Evolutionary conservation across 2,888 invertebrate species (phyloP), one percentile per base, ranked within the genome.

Genomic region (Epinotia bilunana): DNA sequence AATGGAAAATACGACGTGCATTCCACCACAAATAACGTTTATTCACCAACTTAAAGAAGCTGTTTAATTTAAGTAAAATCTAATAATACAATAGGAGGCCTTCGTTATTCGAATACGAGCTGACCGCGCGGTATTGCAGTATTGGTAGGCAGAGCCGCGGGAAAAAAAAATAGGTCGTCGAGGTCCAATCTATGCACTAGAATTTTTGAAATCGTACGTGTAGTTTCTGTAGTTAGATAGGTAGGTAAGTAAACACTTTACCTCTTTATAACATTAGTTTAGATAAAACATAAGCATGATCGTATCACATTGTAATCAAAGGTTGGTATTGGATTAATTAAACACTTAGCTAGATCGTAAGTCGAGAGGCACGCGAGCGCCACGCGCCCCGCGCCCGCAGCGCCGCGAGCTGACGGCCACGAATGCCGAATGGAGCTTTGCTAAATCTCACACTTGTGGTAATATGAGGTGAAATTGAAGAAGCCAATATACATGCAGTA

Each of bases 301-400:
- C 4, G 20, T 72, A 64, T 64, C 63, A 43, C n/a, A 18, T 60
- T 28, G 16, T 53, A 53, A 60, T 65, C 49, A 60, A 67, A 53
- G 60, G 33, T 6, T 49, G 18, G 58, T 46, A 49, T 69, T 74
- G 70, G 74, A 74, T 74, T 63, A 60, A 69, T 28, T 28, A 28
- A 20, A 69, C 53, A 63, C 49, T 62, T 72, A 69, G 73, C 63
- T 60, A 64, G 63, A 70, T 18, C 18, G 76, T 23, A 57, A 65
- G 20, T 9, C 39, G 74, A 73, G 77, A 53, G 73, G 76, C 77
- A 72, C 74, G 67, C 77, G 76, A 70, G 76, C 69, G 77, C 73
- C 78, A 69, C 70, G 76, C 72, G 68, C 60, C 69, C n/a, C 63
- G 43, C 73, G 68, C 39, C 53, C 53, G 13, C 39, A 12, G 39